These are phyloP conservation scores for Callinectes sapidus DNA, from an alignment of 2,888 invertebrate genomes.

Conservation along the genomic window DNA sequence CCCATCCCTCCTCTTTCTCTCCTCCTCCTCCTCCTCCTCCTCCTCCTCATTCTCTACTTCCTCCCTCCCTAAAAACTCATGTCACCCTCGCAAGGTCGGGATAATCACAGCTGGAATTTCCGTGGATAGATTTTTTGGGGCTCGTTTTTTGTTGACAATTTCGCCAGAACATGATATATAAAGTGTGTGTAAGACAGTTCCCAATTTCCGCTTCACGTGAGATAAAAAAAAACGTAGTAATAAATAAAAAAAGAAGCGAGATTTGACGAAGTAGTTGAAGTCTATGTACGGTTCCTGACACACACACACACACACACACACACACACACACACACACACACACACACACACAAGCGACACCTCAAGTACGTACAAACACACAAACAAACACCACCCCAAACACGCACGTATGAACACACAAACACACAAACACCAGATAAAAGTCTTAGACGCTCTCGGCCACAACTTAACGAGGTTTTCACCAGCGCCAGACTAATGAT, in stretches of 20 bases:
- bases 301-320: constrained; percentile 32
- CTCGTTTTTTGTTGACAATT: background rate
- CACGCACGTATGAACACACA: constrained; percentile 18
- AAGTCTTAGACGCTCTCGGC: constrained; percentile 26
- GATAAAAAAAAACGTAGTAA: background rate
- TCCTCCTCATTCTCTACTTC: background rate
- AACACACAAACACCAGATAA: constrained; percentile 36
- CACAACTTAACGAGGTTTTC: constrained; percentile 38
- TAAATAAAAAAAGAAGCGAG: no score
- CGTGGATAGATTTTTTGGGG: background rate
- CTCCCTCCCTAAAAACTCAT: constrained; percentile 35
- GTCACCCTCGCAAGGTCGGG: constrained; percentile 42
- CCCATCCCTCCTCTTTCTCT: background rate
- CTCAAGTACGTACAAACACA: constrained; percentile 9
- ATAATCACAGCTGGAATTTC: constrained; percentile 48
- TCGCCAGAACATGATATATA: background rate
- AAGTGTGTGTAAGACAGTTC: background rate
- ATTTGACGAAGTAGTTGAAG: background rate
- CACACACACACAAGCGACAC: background rate
- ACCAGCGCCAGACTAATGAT: constrained; percentile 39
- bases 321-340: background rate
- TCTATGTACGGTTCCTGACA: background rate
- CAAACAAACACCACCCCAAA: background rate
- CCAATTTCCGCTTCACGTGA: background rate
- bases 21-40: background rate